Conservation (phyloP, 2,797 vertebrate species). For the Pelochelys cantorii region DNA sequence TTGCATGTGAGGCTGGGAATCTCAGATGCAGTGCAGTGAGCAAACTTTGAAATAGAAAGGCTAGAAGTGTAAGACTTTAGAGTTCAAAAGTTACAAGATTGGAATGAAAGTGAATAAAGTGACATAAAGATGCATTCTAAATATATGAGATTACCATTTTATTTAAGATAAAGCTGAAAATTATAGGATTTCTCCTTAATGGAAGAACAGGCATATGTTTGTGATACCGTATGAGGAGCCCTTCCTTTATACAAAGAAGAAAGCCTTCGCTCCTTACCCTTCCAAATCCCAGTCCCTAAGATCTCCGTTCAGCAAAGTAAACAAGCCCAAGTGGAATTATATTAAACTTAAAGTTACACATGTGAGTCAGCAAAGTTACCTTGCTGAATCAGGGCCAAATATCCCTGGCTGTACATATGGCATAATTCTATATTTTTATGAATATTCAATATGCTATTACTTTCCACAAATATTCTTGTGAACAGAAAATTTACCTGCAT, state of each 20-base stretch:
- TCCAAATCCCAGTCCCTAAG: not conserved
- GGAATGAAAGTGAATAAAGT: not conserved
- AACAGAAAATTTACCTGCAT: not conserved
- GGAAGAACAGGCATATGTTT: not conserved
- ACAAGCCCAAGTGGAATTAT: not conserved
- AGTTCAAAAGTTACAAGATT: not conserved
- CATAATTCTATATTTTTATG: not conserved
- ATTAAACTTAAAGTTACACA: not conserved
- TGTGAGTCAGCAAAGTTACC: accelerated
- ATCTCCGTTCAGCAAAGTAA: not conserved
- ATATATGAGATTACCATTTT: not conserved
- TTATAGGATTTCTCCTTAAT: not conserved
- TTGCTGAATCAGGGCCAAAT: not conserved
- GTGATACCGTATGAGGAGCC: not conserved
- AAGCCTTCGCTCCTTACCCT: not conserved
- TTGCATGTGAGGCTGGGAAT: not conserved
- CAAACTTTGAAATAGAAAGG: not conserved
- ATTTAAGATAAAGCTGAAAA: not conserved
- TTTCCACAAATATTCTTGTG: not conserved
- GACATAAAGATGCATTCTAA: not conserved
- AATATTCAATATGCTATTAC: not conserved
- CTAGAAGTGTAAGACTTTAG: not conserved
- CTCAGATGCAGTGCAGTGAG: not conserved
- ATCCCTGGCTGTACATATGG: not conserved
- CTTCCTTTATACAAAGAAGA: not conserved